Percentiles rank a stretch among this genome's conserved stretches.
phyloP scores from a whole-genome alignment of 2,797 vertebrate species.

The Chrosomus eos region DNA sequence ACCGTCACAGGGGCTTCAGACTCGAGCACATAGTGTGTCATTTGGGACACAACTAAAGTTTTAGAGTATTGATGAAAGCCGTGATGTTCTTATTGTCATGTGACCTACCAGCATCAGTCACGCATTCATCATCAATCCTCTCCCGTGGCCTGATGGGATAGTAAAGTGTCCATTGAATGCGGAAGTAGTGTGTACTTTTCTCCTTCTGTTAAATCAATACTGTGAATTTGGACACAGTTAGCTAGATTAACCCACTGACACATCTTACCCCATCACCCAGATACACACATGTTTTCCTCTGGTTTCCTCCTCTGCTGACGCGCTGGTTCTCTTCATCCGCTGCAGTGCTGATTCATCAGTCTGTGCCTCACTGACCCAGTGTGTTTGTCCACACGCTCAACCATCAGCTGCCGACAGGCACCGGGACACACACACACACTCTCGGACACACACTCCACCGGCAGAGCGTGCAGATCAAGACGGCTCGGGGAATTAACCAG shows the following conservation, averaged over 20 bases:
- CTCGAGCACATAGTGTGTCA: too few species aligned
- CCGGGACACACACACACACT: neutral
- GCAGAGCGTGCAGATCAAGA: neutral
- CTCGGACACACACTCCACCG: neutral
- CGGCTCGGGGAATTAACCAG: neutral
- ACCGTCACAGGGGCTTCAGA: too few species aligned
- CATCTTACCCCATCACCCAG: neutral
- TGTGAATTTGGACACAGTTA: neutral
- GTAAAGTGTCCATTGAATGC: too few species aligned
- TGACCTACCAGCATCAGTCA: too few species aligned
- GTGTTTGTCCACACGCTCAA: neutral
- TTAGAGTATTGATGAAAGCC: too few species aligned
- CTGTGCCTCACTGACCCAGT: slow-evolving; percentile 7
- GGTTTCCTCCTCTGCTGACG: slow-evolving; percentile 28
- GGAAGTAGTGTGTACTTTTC: too few species aligned
- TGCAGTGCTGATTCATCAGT: slow-evolving; percentile 35
- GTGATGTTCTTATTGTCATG: too few species aligned
- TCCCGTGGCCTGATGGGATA: too few species aligned
- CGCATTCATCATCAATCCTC: too few species aligned
- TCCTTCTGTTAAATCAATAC: too few species aligned
- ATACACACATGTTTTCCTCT: neutral
- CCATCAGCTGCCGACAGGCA: neutral
- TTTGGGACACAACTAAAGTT: too few species aligned
- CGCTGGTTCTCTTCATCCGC: slow-evolving; percentile 5
- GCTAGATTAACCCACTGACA: neutral